Percentiles rank a stretch among this genome's conserved stretches.
Evolutionary conservation across 2,113 vertebrate genomes (phyloP).

Genomic region (Hippopotamus amphibius): DNA sequence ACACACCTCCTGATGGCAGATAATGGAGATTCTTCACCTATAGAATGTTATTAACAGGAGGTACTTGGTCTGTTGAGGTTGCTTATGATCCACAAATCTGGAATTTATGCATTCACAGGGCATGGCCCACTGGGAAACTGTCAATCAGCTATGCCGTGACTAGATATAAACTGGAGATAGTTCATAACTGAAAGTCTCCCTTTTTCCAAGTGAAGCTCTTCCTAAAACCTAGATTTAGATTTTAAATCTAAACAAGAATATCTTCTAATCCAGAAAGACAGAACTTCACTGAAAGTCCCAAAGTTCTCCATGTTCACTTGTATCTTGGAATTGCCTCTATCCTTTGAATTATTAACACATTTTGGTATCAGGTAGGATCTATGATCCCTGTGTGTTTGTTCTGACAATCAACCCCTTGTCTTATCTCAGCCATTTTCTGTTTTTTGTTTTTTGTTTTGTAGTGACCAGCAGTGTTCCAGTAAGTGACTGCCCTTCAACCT

Average conservation of each 20-base stretch:
- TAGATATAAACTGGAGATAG: background rate
- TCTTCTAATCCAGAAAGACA: conserved; percentile 6
- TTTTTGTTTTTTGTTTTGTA: background rate
- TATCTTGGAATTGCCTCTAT: background rate
- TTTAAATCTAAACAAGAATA: conserved; percentile 22
- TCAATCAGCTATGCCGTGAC: background rate
- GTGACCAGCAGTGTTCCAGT: background rate
- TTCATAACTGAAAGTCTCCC: background rate
- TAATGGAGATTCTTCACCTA: background rate
- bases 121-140: background rate
- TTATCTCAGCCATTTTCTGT: background rate
- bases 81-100: background rate
- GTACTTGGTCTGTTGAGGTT: background rate
- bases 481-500: background rate
- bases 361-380: background rate
- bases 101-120: background rate
- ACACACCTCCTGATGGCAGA: background rate
- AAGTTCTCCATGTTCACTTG: background rate
- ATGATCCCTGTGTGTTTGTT: background rate
- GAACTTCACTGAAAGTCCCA: background rate
- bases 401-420: background rate
- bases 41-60: background rate
- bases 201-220: background rate
- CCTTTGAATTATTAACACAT: background rate
- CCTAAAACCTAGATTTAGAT: background rate